Evolutionary conservation across 2,113 vertebrate species (phyloP).

Genomic region (Ictalurus punctatus): DNA sequence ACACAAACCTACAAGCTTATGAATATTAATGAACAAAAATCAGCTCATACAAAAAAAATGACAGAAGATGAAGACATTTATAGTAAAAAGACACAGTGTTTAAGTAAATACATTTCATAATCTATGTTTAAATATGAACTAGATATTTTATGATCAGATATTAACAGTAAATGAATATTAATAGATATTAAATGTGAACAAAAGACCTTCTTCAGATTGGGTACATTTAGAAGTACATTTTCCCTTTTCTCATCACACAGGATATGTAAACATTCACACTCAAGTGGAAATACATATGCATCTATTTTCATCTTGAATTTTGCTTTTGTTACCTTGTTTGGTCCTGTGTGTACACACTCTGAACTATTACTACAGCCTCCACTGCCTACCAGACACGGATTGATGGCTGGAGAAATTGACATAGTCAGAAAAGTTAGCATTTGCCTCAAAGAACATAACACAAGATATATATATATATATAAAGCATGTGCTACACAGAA

Average conservation of each 20-base stretch:
- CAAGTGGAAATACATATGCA: neutral
- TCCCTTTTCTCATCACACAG: neutral
- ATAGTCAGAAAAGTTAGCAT: neutral
- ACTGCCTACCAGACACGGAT: conserved; percentile 81
- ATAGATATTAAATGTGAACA: neutral
- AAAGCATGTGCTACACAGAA: neutral
- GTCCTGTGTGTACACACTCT: conserved; percentile 86
- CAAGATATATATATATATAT: neutral
- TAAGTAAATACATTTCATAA: neutral
- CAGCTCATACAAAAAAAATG: neutral
- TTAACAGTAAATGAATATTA: neutral
- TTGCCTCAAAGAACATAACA: neutral
- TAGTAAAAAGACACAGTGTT: neutral
- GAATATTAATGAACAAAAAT: neutral
- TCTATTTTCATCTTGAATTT: neutral
- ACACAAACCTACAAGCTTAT: neutral
- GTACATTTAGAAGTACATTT: no score
- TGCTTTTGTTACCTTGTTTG: conserved; percentile 79
- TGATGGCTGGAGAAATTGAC: conserved; percentile 80
- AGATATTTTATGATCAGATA: neutral
- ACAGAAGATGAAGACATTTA: neutral
- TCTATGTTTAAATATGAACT: neutral
- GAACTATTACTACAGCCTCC: conserved; percentile 83
- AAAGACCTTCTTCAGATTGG: neutral
- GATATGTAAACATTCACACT: neutral